phyloP scores from a whole-genome alignment of 1,140 invertebrate species.

The Protaetia brevitarsis region DNA sequence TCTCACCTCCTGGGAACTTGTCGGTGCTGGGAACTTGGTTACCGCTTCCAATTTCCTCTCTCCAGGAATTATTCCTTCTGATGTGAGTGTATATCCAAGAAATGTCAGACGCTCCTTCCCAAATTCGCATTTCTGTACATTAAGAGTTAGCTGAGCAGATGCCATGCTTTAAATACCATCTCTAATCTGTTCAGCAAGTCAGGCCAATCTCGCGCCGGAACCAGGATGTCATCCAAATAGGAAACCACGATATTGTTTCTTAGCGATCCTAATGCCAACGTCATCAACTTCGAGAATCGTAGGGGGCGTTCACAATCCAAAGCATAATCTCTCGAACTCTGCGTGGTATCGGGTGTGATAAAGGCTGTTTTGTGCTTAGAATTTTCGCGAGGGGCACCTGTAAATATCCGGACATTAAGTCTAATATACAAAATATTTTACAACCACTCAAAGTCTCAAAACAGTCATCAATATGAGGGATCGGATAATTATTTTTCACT shows the following conservation, averaged over 20 bases:
- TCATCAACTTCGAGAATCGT: no score
- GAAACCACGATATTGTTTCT: slow-evolving; percentile 42
- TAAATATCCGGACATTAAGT: slow-evolving; percentile 33
- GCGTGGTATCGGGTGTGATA: no score
- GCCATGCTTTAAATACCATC: slow-evolving; percentile 28
- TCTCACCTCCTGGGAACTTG: no score
- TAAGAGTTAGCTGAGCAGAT: no score
- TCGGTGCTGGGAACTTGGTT: no score
- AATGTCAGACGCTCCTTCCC: neutral
- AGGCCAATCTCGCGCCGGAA: slow-evolving; percentile 31
- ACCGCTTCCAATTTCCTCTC: no score
- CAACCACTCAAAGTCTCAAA: no score
- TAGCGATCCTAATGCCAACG: no score
- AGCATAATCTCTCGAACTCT: no score
- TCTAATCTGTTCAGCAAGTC: slow-evolving; percentile 32
- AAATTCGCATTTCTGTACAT: slow-evolving; percentile 19
- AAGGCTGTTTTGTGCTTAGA: slow-evolving; percentile 41
- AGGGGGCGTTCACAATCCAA: no score
- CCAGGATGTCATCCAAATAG: slow-evolving; percentile 36
- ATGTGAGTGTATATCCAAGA: slow-evolving; percentile 3
- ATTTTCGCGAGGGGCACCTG: slow-evolving; percentile 40
- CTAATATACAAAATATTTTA: slow-evolving; percentile 31
- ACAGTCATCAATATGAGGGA: slow-evolving; percentile 21
- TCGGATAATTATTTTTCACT: slow-evolving; percentile 35
- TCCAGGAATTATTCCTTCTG: slow-evolving; percentile 10